phyloP scores from a whole-genome alignment of 2,797 vertebrate genomes.

The Carduelis carduelis region DNA sequence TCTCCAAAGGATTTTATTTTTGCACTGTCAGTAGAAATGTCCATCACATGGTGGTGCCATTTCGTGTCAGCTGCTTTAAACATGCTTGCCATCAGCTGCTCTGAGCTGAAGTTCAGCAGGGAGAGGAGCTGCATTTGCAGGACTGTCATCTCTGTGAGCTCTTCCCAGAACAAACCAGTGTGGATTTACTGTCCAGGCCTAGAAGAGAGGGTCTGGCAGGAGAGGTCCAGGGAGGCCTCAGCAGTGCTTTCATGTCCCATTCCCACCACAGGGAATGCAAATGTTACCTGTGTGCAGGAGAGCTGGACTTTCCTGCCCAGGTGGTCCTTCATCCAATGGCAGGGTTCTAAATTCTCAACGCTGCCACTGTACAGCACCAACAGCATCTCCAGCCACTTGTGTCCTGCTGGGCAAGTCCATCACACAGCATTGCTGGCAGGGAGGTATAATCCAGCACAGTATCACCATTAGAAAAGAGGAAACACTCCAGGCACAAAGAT shows the following conservation, averaged over 20 bases:
- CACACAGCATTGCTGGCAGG: background rate
- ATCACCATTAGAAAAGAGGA: background rate
- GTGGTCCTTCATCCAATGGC: rapidly evolving
- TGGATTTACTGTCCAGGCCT: background rate
- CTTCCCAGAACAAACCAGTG: background rate
- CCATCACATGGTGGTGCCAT: background rate
- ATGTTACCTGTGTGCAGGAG: background rate
- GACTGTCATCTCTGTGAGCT: background rate
- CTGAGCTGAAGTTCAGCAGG: background rate
- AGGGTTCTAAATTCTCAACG: background rate
- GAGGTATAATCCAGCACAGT: background rate
- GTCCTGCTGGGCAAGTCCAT: background rate
- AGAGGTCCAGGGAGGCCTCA: background rate
- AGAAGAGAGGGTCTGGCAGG: background rate
- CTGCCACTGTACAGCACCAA: background rate
- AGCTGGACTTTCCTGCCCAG: background rate
- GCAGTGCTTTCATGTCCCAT: background rate
- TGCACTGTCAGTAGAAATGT: background rate
- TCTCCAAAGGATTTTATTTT: background rate
- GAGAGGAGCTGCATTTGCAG: background rate
- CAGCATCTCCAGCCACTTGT: background rate
- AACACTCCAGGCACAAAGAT: background rate
- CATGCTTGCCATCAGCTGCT: background rate
- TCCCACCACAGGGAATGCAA: background rate
- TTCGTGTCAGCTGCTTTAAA: background rate